Evolutionary conservation across 2,888 invertebrate genomes (phyloP).

Genomic region (Agriopis leucophaearia): DNA sequence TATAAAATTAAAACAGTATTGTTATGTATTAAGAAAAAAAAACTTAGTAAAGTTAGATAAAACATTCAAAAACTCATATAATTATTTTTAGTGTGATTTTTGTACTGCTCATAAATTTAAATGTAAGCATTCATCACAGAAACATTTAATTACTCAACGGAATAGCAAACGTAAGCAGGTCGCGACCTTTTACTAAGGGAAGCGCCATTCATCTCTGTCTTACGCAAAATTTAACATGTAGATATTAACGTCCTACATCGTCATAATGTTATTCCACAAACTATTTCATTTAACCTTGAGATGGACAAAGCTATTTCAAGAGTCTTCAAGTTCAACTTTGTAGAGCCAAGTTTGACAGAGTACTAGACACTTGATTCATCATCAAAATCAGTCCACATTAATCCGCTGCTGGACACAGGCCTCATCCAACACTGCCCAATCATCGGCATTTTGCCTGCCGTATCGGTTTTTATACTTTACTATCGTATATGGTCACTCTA

Average conservation of each 20-base stretch:
- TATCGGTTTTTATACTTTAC: too few species aligned
- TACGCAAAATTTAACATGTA: slow-evolving; percentile 21
- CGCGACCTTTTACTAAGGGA: slow-evolving; percentile 13
- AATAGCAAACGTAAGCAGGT: slow-evolving; percentile 1
- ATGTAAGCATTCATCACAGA: background rate
- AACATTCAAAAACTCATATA: too few species aligned
- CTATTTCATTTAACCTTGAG: background rate
- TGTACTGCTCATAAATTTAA: background rate
- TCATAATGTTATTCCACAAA: background rate
- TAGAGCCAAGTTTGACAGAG: background rate
- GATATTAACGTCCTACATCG: slow-evolving; percentile 5
- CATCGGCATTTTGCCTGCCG: too few species aligned
- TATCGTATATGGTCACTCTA: too few species aligned
- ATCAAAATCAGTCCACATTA: too few species aligned
- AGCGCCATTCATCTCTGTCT: slow-evolving; percentile 11
- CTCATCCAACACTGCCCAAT: too few species aligned
- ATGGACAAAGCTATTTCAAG: slow-evolving; percentile 3
- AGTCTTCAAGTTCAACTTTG: background rate
- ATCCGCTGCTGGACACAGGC: too few species aligned
- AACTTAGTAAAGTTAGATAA: too few species aligned
- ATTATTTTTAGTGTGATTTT: background rate
- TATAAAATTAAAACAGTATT: too few species aligned
- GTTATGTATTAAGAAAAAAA: too few species aligned
- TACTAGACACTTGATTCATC: too few species aligned
- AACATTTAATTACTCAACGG: background rate